Evolutionary conservation across 2,797 vertebrate species (phyloP).

Genomic region (Mastacembelus armatus): DNA sequence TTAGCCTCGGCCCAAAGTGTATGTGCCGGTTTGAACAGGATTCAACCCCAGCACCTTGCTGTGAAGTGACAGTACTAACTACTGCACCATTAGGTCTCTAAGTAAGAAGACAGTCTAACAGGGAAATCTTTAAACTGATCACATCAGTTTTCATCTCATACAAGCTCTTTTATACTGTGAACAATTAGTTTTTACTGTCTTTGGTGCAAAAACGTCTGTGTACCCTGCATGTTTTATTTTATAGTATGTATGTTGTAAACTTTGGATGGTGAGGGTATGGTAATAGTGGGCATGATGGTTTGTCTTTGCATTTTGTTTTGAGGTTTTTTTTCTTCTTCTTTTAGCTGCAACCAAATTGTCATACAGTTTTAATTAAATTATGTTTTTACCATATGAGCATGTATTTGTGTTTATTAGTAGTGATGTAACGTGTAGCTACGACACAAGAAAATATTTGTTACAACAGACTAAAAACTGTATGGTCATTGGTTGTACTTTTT

Average conservation of each 20-base stretch:
- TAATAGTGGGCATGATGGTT: conserved; percentile 15
- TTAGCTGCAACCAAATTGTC: conserved; percentile 7
- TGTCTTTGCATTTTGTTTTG: background rate
- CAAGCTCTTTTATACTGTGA: conserved; percentile 77
- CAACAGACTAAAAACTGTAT: conserved; percentile 30
- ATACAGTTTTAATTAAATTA: conserved; percentile 69
- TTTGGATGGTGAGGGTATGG: conserved; percentile 43
- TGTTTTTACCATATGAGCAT: conserved; percentile 52
- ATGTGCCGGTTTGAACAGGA: too few relatives aligned
- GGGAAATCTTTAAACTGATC: background rate
- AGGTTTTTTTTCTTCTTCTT: background rate
- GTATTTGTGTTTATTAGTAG: conserved; percentile 44
- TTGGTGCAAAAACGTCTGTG: background rate
- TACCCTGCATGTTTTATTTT: conserved; percentile 6
- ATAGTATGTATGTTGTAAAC: conserved; percentile 47
- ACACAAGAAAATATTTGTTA: conserved; percentile 32
- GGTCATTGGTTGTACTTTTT: conserved; percentile 40
- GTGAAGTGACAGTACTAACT: too few relatives aligned
- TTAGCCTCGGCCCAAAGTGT: too few relatives aligned
- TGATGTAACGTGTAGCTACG: conserved; percentile 11
- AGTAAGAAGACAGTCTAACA: background rate
- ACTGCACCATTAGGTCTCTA: too few relatives aligned
- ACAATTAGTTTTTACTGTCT: conserved; percentile 34
- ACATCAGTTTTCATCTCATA: conserved; percentile 18
- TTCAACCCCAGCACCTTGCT: too few relatives aligned